These are phyloP conservation scores for Prosapia bicincta DNA, from an alignment of 2,888 invertebrate species.

Conservation along the genomic window DNA sequence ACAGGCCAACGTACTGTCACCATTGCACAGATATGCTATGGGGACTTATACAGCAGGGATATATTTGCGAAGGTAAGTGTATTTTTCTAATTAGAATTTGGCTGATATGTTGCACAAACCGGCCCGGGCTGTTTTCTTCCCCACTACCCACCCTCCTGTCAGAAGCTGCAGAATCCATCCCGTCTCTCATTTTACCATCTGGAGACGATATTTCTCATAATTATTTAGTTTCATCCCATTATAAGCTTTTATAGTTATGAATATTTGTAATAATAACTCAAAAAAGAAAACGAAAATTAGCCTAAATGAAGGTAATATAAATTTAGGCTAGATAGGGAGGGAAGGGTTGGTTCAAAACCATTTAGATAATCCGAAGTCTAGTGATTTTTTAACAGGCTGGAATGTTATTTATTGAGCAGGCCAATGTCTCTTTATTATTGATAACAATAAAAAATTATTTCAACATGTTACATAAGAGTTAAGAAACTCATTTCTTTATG, in stretches of 20 bases:
- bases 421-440: not conserved
- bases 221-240: not conserved
- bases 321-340: not conserved
- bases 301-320: not conserved
- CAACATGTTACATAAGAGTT: too few relatives aligned
- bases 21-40: slow-evolving; percentile 99
- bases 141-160: slow-evolving; percentile 21
- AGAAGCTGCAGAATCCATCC: slow-evolving; percentile 22
- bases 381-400: not conserved
- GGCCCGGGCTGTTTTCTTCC: slow-evolving; percentile 30
- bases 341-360: not conserved
- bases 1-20: slow-evolving; percentile 99
- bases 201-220: not conserved
- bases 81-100: not conserved
- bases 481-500: too few relatives aligned
- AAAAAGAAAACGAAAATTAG: not conserved
- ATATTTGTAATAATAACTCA: not conserved
- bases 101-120: slow-evolving; percentile 15
- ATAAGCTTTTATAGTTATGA: not conserved
- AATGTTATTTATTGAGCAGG: not conserved
- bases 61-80: slow-evolving; percentile 96
- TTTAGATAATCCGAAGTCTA: not conserved
- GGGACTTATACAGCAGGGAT: slow-evolving; percentile 99
- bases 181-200: slow-evolving; percentile 25
- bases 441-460: not conserved